A percentile compares a stretch with the other conserved stretches of the same genome.
Evolutionary conservation across 2,888 invertebrate species (phyloP).

Genomic region (Petrolisthes manimaculis): DNA sequence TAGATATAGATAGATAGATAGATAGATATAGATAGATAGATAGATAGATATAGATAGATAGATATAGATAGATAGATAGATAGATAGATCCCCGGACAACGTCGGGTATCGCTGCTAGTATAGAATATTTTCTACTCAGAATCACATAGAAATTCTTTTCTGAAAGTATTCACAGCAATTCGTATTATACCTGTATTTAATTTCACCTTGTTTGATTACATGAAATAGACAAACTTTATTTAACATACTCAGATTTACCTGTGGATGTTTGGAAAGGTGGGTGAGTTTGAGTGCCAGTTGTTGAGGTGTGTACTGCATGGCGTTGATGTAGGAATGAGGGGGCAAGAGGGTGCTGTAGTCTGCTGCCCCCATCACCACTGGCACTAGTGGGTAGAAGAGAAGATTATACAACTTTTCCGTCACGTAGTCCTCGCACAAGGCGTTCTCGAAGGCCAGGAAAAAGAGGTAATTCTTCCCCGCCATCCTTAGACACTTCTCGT

Average conservation of each 20-base stretch:
- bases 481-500: slow-evolving; percentile 11
- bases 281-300: slow-evolving; percentile 37
- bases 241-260: background rate
- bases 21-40: no score
- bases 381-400: background rate
- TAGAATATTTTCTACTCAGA: no score
- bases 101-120: no score
- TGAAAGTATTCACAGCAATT: no score
- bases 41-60: no score
- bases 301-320: slow-evolving; percentile 28
- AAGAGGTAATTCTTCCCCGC: slow-evolving; percentile 30
- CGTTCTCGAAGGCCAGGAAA: slow-evolving; percentile 32
- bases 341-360: slow-evolving; percentile 23
- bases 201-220: no score
- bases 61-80: no score
- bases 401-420: slow-evolving; percentile 3
- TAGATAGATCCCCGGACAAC: no score
- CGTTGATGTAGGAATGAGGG: slow-evolving; percentile 49
- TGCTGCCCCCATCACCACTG: background rate
- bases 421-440: background rate
- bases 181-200: no score
- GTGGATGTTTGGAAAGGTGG: background rate
- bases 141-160: no score
- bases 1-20: no score
- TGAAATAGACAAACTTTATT: no score